These are phyloP conservation scores for Oncorhynchus keta DNA, from an alignment of 2,113 vertebrate genomes.

Conservation along the genomic window DNA sequence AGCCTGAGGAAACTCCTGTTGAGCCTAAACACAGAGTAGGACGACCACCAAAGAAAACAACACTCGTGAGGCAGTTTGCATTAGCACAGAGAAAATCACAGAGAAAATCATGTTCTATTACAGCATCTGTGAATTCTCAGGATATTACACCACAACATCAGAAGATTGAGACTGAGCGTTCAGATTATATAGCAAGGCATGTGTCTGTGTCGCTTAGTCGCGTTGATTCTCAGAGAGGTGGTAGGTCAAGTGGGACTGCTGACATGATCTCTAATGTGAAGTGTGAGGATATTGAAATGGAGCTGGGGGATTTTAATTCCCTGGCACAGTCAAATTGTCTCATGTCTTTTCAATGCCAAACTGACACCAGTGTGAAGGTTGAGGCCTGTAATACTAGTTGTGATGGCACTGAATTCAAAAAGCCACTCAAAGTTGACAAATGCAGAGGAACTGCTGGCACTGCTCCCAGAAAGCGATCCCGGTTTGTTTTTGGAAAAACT, in stretches of 20 bases:
- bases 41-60: slow-evolving; percentile 20
- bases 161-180: background rate
- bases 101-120: background rate
- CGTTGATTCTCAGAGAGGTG: background rate
- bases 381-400: background rate
- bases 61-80: background rate
- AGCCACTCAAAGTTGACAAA: slow-evolving; percentile 23
- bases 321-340: background rate
- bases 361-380: slow-evolving; percentile 6
- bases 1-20: background rate
- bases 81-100: background rate
- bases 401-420: background rate
- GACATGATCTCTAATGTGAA: slow-evolving; percentile 28
- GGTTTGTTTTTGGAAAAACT: background rate
- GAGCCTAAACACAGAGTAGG: slow-evolving; percentile 12
- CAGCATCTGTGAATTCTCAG: slow-evolving; percentile 12
- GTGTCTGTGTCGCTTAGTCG: background rate
- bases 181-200: background rate
- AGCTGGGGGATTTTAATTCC: slow-evolving; percentile 26
- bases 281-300: slow-evolving; percentile 40
- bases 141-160: background rate
- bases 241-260: background rate
- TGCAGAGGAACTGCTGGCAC: slow-evolving; percentile 15
- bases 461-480: slow-evolving; percentile 5
- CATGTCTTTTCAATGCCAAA: background rate